These are phyloP conservation scores for Chrysochloris asiatica DNA, from an alignment of 2,113 vertebrate genomes.

Conservation along the genomic window DNA sequence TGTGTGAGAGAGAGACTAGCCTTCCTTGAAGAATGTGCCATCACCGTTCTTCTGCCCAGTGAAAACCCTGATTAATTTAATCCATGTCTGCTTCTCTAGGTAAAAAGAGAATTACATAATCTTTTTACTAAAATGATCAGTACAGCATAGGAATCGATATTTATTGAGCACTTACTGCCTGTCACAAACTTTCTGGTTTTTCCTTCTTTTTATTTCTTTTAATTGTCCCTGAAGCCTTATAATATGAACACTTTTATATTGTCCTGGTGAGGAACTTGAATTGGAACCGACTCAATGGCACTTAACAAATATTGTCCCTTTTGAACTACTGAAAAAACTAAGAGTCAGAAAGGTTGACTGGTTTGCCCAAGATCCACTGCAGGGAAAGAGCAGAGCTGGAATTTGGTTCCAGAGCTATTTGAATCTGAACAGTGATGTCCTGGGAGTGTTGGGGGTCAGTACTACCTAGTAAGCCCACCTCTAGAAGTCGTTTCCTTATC, in stretches of 20 bases:
- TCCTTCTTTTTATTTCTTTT: neutral
- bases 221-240: neutral
- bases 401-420: neutral
- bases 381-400: neutral
- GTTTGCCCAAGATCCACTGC: neutral
- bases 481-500: neutral
- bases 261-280: no score
- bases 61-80: neutral
- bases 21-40: neutral
- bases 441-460: neutral
- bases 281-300: no score
- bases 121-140: neutral
- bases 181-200: neutral
- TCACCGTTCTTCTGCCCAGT: neutral
- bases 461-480: neutral
- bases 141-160: neutral
- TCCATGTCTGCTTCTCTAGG: neutral
- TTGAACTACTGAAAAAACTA: neutral
- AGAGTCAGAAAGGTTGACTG: neutral
- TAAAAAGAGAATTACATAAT: neutral
- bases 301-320: neutral
- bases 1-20: no score
- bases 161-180: neutral
- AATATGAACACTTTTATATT: neutral
- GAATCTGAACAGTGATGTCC: neutral